Base-by-base conservation (phyloP, 64 coral and sea anemone genomes). In the Cladopsammia gracilis region DNA sequence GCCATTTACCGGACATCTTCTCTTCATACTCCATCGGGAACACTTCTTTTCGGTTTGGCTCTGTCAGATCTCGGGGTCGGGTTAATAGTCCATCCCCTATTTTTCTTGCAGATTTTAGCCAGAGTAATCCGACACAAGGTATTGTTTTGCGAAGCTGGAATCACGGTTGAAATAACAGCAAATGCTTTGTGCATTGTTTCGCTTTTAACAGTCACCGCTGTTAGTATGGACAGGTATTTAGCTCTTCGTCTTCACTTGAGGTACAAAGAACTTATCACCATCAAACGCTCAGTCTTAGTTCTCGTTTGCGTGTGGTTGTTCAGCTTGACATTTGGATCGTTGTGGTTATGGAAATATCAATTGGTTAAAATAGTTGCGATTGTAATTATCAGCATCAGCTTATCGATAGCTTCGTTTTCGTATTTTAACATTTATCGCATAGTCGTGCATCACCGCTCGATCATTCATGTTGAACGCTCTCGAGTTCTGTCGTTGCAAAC, bases 211-310 rank as follows among this genome's bases (percentile, higher is more conserved):
- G 42, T 88, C 10, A 88, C 85, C 57, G 71, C 85, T 20, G 71
- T 88, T 12, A 50, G 69, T 20, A 16, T 88, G 16, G 85, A 88
- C 50, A 26, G 69, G 24, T 58, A 62, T 46, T 49, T 88, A 13
- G 85, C 68, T 7, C 49, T 73, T 23, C 57, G 19, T n/a, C 71
- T 88, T 58, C 85, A 88, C 48, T n/a, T 88, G 16, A 75, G 85
- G 25, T 88, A 88, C 50, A 19, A 48, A 4, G 68, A 88, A 15
- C 50, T 88, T 7, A 44, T 74, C 22, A 88, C 68, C 2, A n/a
- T 74, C 49, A 71, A 71, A 15, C 84, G 84, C 20, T 46, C 53
- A 26, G 20, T 71, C 19, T 34, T 43, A 12, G 18, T 75, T 20
- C 25, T 73, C 3, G 47, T 87, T 14, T 16, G 85, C 12, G 44